These are phyloP conservation scores for Actenoides lindsayi DNA, from an alignment of 2,113 vertebrate species.

Conservation along the genomic window DNA sequence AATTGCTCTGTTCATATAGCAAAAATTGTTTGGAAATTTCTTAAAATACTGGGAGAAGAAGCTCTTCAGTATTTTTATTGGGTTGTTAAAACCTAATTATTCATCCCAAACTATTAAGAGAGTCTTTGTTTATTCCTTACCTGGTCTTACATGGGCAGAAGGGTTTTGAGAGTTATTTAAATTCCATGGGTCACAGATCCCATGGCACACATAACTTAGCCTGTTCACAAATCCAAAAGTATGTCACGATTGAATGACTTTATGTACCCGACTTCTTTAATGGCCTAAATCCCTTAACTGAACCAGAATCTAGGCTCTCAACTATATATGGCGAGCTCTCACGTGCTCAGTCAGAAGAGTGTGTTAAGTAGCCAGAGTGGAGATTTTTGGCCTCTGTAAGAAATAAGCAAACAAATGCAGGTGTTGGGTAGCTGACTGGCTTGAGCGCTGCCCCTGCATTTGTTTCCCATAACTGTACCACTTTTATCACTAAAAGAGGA, in stretches of 20 bases:
- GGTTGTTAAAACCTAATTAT: not conserved
- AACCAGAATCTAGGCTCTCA: not conserved
- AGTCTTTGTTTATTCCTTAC: not conserved
- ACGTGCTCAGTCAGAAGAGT: not conserved
- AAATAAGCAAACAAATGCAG: not conserved
- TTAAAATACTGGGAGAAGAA: not conserved
- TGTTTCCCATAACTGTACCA: not conserved
- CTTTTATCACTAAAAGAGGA: not conserved
- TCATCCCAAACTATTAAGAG: not conserved
- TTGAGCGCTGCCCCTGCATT: not conserved
- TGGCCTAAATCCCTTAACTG: not conserved
- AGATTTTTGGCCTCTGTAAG: not conserved
- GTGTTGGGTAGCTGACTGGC: not conserved
- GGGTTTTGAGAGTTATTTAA: not conserved
- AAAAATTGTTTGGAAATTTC: not conserved
- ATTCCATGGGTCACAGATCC: not conserved
- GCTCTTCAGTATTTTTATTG: not conserved
- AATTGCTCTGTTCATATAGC: not conserved
- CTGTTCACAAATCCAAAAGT: not conserved
- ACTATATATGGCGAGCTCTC: not conserved
- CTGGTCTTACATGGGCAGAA: not conserved
- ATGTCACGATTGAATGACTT: not conserved
- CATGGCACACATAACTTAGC: not conserved
- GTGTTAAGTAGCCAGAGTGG: not conserved
- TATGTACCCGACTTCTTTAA: not conserved